A percentile compares a stretch with the other conserved stretches of the same genome.
Evolutionary conservation across 2,797 vertebrate genomes (phyloP).

Genomic region (Squalus acanthias): DNA sequence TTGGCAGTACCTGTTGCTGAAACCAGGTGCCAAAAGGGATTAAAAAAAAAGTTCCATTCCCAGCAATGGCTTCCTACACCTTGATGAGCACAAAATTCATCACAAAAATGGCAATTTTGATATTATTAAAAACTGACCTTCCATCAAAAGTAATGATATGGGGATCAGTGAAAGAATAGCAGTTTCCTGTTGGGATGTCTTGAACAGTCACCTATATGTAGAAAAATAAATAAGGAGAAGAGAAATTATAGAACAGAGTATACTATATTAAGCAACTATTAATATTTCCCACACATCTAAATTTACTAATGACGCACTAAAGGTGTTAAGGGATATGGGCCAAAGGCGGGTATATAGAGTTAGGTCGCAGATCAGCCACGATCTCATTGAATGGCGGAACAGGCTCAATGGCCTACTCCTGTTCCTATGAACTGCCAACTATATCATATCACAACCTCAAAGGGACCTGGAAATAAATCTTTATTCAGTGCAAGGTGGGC

Average conservation of each 20-base stretch:
- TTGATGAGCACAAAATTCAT: neutral
- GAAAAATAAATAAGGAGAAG: neutral
- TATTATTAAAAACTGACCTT: slow-evolving; percentile 53
- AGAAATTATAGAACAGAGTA: neutral
- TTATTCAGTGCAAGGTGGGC: neutral
- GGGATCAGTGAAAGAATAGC: slow-evolving; percentile 71
- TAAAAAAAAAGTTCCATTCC: neutral
- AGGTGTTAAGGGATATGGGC: no score
- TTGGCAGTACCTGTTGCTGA: neutral
- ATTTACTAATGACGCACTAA: neutral
- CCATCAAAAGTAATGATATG: slow-evolving; percentile 71
- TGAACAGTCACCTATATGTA: slow-evolving; percentile 60
- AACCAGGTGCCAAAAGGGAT: neutral
- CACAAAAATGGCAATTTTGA: neutral
- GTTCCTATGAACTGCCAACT: neutral
- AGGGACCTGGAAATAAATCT: neutral
- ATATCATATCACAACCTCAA: neutral
- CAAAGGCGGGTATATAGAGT: no score
- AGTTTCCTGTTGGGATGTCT: slow-evolving; percentile 63
- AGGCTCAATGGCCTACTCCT: no score
- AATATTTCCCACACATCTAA: neutral
- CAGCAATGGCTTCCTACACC: neutral
- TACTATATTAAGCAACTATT: neutral
- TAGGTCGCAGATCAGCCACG: no score
- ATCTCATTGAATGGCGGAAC: no score